A percentile compares a stretch with the other conserved stretches of the same genome.
Evolutionary conservation across 2,888 invertebrate genomes (phyloP).

Genomic region (Oligia fasciuncula): DNA sequence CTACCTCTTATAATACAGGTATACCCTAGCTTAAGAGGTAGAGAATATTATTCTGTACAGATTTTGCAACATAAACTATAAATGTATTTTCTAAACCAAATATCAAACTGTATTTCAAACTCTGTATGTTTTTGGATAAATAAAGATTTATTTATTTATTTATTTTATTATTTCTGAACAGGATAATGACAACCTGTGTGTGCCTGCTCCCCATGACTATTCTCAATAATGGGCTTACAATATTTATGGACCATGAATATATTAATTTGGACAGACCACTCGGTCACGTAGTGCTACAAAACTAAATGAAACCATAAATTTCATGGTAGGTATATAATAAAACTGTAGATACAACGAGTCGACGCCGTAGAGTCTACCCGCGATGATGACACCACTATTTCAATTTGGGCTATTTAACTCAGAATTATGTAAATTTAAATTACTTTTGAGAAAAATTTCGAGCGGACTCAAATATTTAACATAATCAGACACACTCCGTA

Average conservation of each 20-base stretch:
- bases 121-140: too few relatives aligned
- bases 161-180: too few relatives aligned
- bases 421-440: constrained; percentile 75
- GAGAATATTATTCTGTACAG: too few relatives aligned
- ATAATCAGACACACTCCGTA: constrained; percentile 64
- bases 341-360: constrained; percentile 59
- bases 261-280: constrained; percentile 68
- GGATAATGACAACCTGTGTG: constrained; percentile 23
- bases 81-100: too few relatives aligned
- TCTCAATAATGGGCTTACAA: constrained; percentile 59
- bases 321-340: constrained; percentile 61
- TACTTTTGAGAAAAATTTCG: constrained; percentile 62
- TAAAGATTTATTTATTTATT: too few relatives aligned
- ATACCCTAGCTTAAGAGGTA: too few relatives aligned
- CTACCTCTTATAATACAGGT: too few relatives aligned
- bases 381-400: constrained; percentile 76
- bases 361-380: constrained; percentile 79
- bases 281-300: constrained; percentile 63
- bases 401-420: constrained; percentile 72
- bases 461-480: constrained; percentile 64
- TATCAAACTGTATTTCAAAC: too few relatives aligned
- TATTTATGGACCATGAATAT: constrained; percentile 70
- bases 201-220: constrained; percentile 57
- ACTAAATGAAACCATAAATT: constrained; percentile 75
- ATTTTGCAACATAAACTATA: too few relatives aligned